Evolutionary conservation across 2,888 invertebrate species (phyloP), one percentile per base, ranked within the genome.

Genomic region (Euzophera pinguis): DNA sequence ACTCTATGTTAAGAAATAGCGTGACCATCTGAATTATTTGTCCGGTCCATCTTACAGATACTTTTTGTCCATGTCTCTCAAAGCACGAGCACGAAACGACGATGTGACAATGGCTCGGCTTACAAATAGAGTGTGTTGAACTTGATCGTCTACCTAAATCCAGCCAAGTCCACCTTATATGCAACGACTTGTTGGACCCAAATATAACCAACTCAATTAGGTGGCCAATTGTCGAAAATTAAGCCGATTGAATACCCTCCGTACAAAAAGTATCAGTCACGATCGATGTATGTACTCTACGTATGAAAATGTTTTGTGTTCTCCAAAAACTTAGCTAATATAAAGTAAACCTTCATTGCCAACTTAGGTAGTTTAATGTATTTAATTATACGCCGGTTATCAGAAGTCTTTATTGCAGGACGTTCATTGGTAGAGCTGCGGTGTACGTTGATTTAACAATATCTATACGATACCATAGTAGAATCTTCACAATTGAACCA

Each of bases 121-220:
- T 63, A 66, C 64, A 63, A 65, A 64, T 53, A 64, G 58, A 69
- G 73, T 62, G 54, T 69, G 65, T 67, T 72, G 68, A 71, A 69
- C 71, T 72, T 65, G 54, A 56, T 61, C 52, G 55, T 56, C 58
- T 57, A 54, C 67, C 63, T 65, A 69, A 75, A 67, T 57, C 59
- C 57, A 58, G 59, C 53, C 51, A 49, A 54, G 63, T 55, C 70
- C 60, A 60, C 77, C 79, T 70, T 81, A 73, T 76, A 78, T 51
- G 75, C 58, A 57, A 53, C 56, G 45, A 43, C 53, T 54, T 53
- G 43, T 62, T 69, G 65, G 63, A 56, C 54, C 61, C 70, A 67
- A 71, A 69, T 68, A 63, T 70, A 72, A 70, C 69, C 65, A 73
- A 76, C 69, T 60, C 68, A 70, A 77, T 77, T 71, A 75, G 62